phyloP scores from a whole-genome alignment of 2,888 invertebrate genomes.

The Pecten maximus region DNA sequence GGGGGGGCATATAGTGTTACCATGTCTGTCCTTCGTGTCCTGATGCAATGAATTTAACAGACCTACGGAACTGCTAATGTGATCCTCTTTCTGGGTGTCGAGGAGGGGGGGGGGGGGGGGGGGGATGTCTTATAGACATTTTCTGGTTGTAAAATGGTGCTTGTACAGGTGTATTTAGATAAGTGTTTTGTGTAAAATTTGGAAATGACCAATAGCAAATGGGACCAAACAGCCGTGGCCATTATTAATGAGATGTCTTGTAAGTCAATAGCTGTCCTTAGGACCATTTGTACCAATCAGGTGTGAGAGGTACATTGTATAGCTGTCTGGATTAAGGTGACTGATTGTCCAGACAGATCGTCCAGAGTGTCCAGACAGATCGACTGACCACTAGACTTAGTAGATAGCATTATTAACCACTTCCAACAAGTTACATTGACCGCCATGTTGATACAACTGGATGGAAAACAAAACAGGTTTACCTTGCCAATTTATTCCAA shows the following conservation, averaged over 20 bases:
- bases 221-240: not conserved
- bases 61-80: no score
- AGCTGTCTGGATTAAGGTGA: no score
- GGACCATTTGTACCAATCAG: not conserved
- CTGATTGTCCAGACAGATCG: not conserved
- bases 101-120: no score
- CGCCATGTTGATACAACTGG: not conserved
- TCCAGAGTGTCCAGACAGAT: not conserved
- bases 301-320: not conserved
- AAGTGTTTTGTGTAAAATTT: not conserved
- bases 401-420: not conserved
- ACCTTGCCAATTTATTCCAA: constrained; percentile 23
- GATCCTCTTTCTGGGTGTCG: no score
- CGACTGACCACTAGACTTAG: not conserved
- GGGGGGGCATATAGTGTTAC: no score
- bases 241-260: not conserved
- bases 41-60: no score
- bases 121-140: no score
- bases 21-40: no score
- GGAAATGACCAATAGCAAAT: not conserved
- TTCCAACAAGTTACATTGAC: not conserved
- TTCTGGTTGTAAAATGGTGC: no score
- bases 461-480: constrained; percentile 27
- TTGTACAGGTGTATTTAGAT: not conserved
- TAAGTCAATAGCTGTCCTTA: not conserved